phyloP scores from a whole-genome alignment of 2,888 invertebrate genomes.

The Dryobota labecula region DNA sequence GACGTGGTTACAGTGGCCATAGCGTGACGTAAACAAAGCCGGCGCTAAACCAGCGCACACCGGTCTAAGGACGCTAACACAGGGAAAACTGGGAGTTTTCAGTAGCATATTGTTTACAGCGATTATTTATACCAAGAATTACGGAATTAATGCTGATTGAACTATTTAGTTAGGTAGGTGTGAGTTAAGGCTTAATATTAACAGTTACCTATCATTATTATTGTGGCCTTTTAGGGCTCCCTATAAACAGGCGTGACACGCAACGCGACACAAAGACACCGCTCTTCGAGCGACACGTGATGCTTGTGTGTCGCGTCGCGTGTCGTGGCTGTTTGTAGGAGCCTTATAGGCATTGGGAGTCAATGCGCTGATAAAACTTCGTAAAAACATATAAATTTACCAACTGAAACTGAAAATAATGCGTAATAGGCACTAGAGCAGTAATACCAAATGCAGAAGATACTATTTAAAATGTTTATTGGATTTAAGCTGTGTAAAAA shows the following conservation, averaged over 20 bases:
- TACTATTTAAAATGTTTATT: neutral
- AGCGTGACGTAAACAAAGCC: conserved; percentile 68
- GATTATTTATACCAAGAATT: neutral
- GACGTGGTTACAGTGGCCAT: conserved; percentile 57
- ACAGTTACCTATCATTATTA: neutral
- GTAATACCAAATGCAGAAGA: neutral
- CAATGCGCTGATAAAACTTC: conserved; percentile 17
- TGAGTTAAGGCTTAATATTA: neutral
- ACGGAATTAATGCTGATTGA: neutral
- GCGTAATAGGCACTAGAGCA: neutral
- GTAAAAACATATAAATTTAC: neutral
- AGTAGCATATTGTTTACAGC: neutral
- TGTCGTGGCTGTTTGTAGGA: no score
- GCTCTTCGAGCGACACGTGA: no score
- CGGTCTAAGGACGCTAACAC: conserved; percentile 38
- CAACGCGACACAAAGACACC: no score
- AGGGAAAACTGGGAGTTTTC: conserved; percentile 15
- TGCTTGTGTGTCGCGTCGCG: no score
- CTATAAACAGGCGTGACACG: no score
- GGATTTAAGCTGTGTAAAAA: neutral
- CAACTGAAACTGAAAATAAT: conserved; percentile 8
- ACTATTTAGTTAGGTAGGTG: neutral
- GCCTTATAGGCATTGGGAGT: neutral
- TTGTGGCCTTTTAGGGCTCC: no score
- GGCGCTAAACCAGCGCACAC: conserved; percentile 46